Evolutionary conservation across 2,888 invertebrate species (phyloP), one percentile per base, ranked within the genome.

Genomic region (Heliconius charithonia): DNA sequence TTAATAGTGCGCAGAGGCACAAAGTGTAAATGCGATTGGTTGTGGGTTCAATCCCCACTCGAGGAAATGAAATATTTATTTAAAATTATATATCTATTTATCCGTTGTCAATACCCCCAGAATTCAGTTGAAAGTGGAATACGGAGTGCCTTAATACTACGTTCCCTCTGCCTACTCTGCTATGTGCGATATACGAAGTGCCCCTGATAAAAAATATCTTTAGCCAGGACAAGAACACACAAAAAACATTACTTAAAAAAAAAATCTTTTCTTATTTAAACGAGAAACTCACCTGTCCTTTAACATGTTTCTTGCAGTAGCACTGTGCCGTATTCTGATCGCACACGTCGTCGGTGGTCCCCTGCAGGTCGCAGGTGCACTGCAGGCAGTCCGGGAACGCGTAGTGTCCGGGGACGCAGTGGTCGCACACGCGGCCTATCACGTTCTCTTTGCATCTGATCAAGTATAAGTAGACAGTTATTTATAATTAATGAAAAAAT

Each of bases 341-440:
- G 90, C 99, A 99, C 74, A 99, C 97, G 76, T 98, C 97, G 27
- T 96, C 95, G 0, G 97, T 97, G 0, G 98, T 98, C 67, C 99
- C 99, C n/a, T 97, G 95, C 0, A 95, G 89, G 83, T 97, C 97
- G 88, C 99, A 99, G 76, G 97, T 96, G 87, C 99, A 99, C 41
- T 95, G 95, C 73, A 97, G 96, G 89, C 99, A 99, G 82, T 97
- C 96, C 0, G 99, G 99, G 92, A 98, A 99, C 3, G 97, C 96
- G 87, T 96, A 98, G 90, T 96, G 97, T 0, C 99, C 99, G 27
- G 98, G 95, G 72, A 96, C 93, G 88, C 99, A 99, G 76, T 96
- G 96, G 88, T 99, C 98, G 89, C 99, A 99, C 29, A 97, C 97
- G 4, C 99, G 96, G 0, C 98, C 98, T 3, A 97, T 97, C 41